Evolutionary conservation across 1,140 invertebrate genomes (phyloP).

Genomic region (Amphibalanus amphitrite): DNA sequence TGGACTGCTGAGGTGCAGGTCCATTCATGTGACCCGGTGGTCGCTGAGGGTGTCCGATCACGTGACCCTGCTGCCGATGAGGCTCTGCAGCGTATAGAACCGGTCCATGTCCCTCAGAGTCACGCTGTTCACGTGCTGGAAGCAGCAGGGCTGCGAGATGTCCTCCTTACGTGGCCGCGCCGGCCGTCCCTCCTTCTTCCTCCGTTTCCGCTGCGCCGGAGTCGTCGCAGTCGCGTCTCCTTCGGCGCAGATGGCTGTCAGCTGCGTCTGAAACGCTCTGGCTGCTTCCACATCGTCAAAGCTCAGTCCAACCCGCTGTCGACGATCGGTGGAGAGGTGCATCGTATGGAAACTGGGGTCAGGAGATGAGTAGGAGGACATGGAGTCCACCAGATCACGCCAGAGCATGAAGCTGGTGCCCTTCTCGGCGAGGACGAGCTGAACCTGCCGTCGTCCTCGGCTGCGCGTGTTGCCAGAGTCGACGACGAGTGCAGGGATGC

Average conservation of each 20-base stretch:
- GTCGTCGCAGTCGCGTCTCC: not conserved
- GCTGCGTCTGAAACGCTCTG: slow-evolving; percentile 37
- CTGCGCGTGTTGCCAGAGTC: slow-evolving; percentile 55
- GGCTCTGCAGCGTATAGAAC: slow-evolving; percentile 43
- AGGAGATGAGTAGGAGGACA: slow-evolving; percentile 36
- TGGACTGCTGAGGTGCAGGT: too few species aligned
- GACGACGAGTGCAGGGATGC: slow-evolving; percentile 59
- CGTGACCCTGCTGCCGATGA: not conserved
- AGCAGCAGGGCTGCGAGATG: slow-evolving; percentile 70
- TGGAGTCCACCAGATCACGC: slow-evolving; percentile 57
- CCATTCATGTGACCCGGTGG: too few species aligned
- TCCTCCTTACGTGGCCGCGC: slow-evolving; percentile 59
- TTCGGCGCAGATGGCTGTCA: slow-evolving; percentile 6
- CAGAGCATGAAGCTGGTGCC: slow-evolving; percentile 71
- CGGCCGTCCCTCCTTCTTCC: slow-evolving; percentile 25
- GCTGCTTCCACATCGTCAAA: slow-evolving; percentile 60
- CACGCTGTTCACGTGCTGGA: slow-evolving; percentile 66
- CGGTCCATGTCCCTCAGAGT: slow-evolving; percentile 44
- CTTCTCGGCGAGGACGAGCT: slow-evolving; percentile 58
- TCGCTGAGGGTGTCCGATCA: too few species aligned
- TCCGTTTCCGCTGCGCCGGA: not conserved
- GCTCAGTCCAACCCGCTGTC: slow-evolving; percentile 43
- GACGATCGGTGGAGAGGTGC: slow-evolving; percentile 30
- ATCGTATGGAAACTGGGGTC: slow-evolving; percentile 35
- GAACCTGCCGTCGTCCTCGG: slow-evolving; percentile 47